Conservation (phyloP, 2,888 invertebrate genomes). For the Drosophila kokeensis region DNA sequence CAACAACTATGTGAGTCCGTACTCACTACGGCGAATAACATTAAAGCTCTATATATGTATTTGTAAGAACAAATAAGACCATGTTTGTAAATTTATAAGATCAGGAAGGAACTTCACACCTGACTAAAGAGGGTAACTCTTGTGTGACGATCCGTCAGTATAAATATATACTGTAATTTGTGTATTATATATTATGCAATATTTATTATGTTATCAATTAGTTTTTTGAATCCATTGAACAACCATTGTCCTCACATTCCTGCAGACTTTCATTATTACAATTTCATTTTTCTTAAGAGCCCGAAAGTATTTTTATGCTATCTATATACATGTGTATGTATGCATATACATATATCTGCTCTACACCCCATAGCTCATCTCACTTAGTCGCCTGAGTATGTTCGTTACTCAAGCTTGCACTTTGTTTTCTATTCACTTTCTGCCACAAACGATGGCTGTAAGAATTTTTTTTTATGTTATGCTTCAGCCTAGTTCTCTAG, state of each 20-base stretch:
- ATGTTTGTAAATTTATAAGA: not conserved
- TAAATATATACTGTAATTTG: not conserved
- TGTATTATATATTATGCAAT: not conserved
- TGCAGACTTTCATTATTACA: not conserved
- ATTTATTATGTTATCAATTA: not conserved
- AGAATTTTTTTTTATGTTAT: not conserved
- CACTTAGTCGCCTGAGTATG: not conserved
- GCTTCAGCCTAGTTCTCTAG: not conserved
- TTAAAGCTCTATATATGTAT: not conserved
- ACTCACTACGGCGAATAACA: not conserved
- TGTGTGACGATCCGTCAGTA: not conserved
- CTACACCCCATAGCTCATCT: too few species aligned
- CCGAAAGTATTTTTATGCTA: not conserved
- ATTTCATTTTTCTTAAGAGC: too few species aligned
- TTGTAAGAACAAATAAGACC: too few species aligned
- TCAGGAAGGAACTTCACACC: not conserved
- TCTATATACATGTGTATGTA: too few species aligned
- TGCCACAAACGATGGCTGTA: not conserved
- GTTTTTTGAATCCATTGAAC: not conserved
- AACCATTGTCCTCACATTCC: too few species aligned
- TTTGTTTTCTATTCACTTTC: constrained; percentile 5
- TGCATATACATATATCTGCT: not conserved
- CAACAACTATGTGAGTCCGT: not conserved
- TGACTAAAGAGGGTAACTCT: not conserved
- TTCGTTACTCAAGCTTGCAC: constrained; percentile 7